phyloP scores from a whole-genome alignment of 1,140 invertebrate species.

The Drosophila kikkawai region DNA sequence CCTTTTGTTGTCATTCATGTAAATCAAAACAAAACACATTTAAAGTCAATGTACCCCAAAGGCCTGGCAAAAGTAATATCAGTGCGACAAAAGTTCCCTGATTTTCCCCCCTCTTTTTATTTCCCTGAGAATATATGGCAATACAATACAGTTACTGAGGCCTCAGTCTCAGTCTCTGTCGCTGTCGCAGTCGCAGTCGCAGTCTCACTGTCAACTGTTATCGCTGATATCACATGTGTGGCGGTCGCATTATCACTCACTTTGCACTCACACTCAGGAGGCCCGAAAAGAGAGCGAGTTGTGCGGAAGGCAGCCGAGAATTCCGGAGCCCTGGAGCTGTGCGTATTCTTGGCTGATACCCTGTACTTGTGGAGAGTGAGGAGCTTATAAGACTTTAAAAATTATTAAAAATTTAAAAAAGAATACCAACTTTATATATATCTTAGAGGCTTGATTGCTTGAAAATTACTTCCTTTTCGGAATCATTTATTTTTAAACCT shows the following conservation, averaged over 20 bases:
- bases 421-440: background rate
- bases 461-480: too few species aligned
- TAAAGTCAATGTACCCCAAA: slow-evolving; percentile 59
- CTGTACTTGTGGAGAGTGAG: background rate
- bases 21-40: slow-evolving; percentile 37
- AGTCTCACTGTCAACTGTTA: slow-evolving; percentile 67
- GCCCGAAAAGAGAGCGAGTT: slow-evolving; percentile 16
- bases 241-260: slow-evolving; percentile 68
- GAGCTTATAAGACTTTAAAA: slow-evolving; percentile 1
- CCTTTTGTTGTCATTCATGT: slow-evolving; percentile 33
- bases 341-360: slow-evolving; percentile 22
- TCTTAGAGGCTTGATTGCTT: background rate
- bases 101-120: slow-evolving; percentile 3
- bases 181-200: slow-evolving; percentile 24
- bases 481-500: too few species aligned
- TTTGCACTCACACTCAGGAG: slow-evolving; percentile 8
- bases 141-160: slow-evolving; percentile 36
- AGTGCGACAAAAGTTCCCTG: slow-evolving; percentile 39
- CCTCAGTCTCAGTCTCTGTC: slow-evolving; percentile 8
- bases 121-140: slow-evolving; percentile 9
- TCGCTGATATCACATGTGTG: slow-evolving; percentile 71
- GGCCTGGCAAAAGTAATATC: slow-evolving; percentile 56
- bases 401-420: background rate
- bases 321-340: background rate
- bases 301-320: slow-evolving; percentile 14